Evolutionary conservation across 2,888 invertebrate genomes (phyloP).

Genomic region (Lamproptera curius): DNA sequence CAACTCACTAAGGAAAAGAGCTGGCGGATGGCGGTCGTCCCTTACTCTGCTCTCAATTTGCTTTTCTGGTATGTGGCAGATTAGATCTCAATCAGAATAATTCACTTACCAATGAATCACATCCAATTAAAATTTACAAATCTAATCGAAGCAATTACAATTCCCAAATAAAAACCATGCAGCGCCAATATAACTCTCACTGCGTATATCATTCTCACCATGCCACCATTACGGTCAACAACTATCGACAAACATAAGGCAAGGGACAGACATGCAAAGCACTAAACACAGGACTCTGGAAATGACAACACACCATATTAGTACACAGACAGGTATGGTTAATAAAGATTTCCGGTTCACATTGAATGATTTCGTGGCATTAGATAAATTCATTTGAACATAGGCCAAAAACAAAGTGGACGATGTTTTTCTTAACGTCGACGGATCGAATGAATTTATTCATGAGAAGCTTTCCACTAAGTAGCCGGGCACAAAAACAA

Average conservation of each 20-base stretch:
- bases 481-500: conserved; percentile 6
- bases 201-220: conserved; percentile 5
- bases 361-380: neutral
- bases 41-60: conserved; percentile 22
- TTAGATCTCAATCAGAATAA: conserved; percentile 20
- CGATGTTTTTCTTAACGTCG: conserved; percentile 7
- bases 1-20: conserved; percentile 21
- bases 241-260: neutral
- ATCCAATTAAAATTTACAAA: conserved; percentile 7
- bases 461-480: conserved; percentile 22
- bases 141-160: neutral
- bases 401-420: conserved; percentile 8
- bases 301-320: conserved; percentile 13
- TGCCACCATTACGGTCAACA: neutral
- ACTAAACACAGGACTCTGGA: conserved; percentile 16
- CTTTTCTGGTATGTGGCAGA: conserved; percentile 21
- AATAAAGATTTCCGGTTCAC: conserved; percentile 1
- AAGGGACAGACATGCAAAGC: conserved; percentile 18
- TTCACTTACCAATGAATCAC: conserved; percentile 16
- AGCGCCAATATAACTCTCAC: conserved; percentile 3
- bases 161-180: conserved; percentile 9
- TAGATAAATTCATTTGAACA: conserved; percentile 16
- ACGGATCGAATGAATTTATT: conserved; percentile 20
- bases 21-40: conserved; percentile 21
- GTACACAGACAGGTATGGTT: neutral